Evolutionary conservation across 2,888 invertebrate species (phyloP), one percentile per base, ranked within the genome.

Genomic region (Phymatocera aterrima): DNA sequence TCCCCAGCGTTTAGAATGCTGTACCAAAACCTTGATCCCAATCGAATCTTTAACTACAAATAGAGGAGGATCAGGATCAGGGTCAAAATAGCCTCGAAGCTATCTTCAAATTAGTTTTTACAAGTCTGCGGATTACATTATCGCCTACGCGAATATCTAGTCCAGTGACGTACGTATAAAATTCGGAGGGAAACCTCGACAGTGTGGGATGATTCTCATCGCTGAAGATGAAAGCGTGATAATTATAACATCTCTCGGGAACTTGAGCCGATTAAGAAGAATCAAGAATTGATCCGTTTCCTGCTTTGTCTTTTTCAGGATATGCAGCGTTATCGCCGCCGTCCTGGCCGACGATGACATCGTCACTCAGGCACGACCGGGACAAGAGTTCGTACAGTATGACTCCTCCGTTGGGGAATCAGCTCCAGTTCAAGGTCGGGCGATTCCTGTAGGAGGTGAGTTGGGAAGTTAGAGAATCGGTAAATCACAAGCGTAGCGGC

Each of bases 321-420:
- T 92, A 90, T 91, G 92, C 85, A 92, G 91, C 89, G 90, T 91
- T 84, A 84, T 92, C 83, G 92, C 91, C 85, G 88, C 87, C 84
- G 90, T 87, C 80, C 85, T 88, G 79, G 92, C 92, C 80, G 93
- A 94, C 83, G 93, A 93, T 80, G 93, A 94, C 84, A 91, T 94
- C 79, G 93, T 94, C 85, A 93, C 93, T 72, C 93, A 93, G 88
- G 93, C 94, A 15, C 91, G 93, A 83, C 93, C 93, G 21, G 94
- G 94, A 31, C 93, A 94, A 85, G 94, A 94, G 87, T 95, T 93
- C 88, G 94, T 94, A 60, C 92, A 93, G 84, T 93, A 94, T 78
- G 93, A 94, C 84, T 89, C 91, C 21, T 88, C 90, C 70, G 78
- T 83, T 78, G 82, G 82, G 57, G 79, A 84, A 75, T 77, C 79